Percentiles rank a stretch among this genome's conserved stretches.
Evolutionary conservation across 2,113 vertebrate species (phyloP).

Genomic region (Manacus vitellinus): DNA sequence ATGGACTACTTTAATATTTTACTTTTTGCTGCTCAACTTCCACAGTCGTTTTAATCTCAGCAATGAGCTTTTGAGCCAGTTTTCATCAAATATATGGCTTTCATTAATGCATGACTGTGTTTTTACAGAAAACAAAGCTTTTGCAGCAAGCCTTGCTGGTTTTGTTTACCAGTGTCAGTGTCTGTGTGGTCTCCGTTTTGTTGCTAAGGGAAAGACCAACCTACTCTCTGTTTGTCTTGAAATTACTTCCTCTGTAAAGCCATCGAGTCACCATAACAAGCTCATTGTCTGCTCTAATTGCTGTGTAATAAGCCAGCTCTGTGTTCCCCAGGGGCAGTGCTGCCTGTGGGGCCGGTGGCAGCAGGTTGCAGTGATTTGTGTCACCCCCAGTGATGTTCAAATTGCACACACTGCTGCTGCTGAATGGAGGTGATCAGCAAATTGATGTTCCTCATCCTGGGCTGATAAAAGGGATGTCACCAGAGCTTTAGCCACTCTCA

Average conservation of each 20-base stretch:
- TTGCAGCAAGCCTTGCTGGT: not conserved
- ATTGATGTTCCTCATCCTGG: not conserved
- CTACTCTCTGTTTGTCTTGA: not conserved
- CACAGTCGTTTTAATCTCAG: not conserved
- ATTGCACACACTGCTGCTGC: not conserved
- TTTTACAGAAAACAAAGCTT: not conserved
- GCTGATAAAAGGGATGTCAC: not conserved
- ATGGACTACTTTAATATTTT: not conserved
- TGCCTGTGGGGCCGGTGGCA: not conserved
- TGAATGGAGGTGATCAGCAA: not conserved
- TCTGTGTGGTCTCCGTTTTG: not conserved
- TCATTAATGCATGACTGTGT: not conserved
- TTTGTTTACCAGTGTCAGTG: not conserved
- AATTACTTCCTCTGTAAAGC: not conserved
- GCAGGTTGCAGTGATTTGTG: not conserved
- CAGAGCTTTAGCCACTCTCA: not conserved
- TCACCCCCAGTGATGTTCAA: not conserved
- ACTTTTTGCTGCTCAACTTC: not conserved
- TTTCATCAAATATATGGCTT: not conserved
- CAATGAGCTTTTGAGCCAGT: not conserved
- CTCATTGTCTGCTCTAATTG: not conserved
- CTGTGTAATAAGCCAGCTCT: not conserved
- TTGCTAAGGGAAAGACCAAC: not conserved
- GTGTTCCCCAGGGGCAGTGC: fast-evolving
- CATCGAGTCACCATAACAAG: fast-evolving